Percentiles rank a stretch among this genome's conserved stretches.
Evolutionary conservation across 2,797 vertebrate genomes (phyloP).

Genomic region (Xenopus petersii): DNA sequence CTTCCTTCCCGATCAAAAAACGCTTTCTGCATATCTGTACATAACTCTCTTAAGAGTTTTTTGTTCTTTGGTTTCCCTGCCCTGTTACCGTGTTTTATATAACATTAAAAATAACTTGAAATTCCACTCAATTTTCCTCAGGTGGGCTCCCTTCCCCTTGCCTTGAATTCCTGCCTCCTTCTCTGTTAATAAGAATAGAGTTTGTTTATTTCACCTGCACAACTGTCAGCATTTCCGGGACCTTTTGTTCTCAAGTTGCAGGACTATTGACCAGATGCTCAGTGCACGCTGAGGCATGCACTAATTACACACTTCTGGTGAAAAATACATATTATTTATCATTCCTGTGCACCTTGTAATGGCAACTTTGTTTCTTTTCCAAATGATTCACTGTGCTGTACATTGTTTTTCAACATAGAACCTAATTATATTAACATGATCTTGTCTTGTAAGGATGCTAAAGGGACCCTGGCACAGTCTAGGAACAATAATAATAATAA

Average conservation of each 20-base stretch:
- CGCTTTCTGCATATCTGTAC: too few species aligned
- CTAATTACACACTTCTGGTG: slow-evolving; percentile 40
- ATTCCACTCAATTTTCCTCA: slow-evolving; percentile 6
- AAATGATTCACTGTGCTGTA: too few species aligned
- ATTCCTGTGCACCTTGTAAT: slow-evolving; percentile 16
- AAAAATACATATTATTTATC: slow-evolving; percentile 37
- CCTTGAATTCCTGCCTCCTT: not conserved
- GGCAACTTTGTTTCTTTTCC: not conserved
- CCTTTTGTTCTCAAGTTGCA: slow-evolving; percentile 40
- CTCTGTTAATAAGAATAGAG: slow-evolving; percentile 23
- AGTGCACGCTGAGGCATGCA: slow-evolving; percentile 26
- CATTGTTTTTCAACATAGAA: too few species aligned
- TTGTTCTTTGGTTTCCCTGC: too few species aligned
- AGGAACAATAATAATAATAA: too few species aligned
- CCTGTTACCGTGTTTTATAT: too few species aligned
- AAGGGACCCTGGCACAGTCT: too few species aligned
- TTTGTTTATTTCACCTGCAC: slow-evolving; percentile 42
- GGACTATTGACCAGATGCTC: slow-evolving; percentile 31
- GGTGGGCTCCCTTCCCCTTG: slow-evolving; percentile 20
- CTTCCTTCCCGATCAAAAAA: too few species aligned
- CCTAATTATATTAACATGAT: too few species aligned
- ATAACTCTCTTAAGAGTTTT: too few species aligned
- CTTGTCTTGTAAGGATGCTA: too few species aligned
- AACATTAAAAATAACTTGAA: too few species aligned
- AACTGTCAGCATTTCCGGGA: slow-evolving; percentile 38